A percentile compares a stretch with the other conserved stretches of the same genome.
These are phyloP conservation scores for Noctilio leporinus DNA, from an alignment of 2,113 vertebrate genomes.

Conservation along the genomic window DNA sequence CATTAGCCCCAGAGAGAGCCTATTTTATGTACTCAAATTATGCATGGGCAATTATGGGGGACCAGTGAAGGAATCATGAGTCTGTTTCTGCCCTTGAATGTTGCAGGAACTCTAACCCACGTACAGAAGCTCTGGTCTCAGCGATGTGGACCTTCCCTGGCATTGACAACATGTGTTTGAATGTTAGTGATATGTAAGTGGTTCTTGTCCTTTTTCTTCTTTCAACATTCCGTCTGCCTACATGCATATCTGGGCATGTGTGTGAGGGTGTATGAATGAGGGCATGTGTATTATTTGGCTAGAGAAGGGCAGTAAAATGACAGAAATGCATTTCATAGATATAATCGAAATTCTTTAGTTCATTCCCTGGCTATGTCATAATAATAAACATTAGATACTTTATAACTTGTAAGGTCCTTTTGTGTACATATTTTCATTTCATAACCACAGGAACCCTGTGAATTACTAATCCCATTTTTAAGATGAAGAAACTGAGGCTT, in stretches of 20 bases:
- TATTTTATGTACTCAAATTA: neutral
- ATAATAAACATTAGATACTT: neutral
- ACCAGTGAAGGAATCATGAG: neutral
- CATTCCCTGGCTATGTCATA: neutral
- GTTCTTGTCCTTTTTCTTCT: neutral
- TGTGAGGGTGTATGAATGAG: neutral
- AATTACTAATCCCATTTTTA: neutral
- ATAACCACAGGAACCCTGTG: neutral
- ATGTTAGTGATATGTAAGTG: slow-evolving; percentile 79
- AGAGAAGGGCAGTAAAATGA: neutral
- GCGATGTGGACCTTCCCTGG: slow-evolving; percentile 90
- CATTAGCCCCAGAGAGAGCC: neutral
- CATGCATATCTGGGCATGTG: too few species aligned
- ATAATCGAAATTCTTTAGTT: neutral
- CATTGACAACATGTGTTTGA: slow-evolving; percentile 87
- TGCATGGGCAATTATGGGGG: neutral
- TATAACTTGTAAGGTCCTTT: neutral
- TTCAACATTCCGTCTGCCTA: neutral
- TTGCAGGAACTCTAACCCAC: slow-evolving; percentile 86
- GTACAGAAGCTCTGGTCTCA: slow-evolving; percentile 79
- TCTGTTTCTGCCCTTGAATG: slow-evolving; percentile 6
- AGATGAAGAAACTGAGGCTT: neutral
- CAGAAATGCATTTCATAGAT: neutral
- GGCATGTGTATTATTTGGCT: neutral
- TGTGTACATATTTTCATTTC: neutral